These are phyloP conservation scores for Brotula barbata DNA, from an alignment of 2,797 vertebrate genomes.

Conservation along the genomic window DNA sequence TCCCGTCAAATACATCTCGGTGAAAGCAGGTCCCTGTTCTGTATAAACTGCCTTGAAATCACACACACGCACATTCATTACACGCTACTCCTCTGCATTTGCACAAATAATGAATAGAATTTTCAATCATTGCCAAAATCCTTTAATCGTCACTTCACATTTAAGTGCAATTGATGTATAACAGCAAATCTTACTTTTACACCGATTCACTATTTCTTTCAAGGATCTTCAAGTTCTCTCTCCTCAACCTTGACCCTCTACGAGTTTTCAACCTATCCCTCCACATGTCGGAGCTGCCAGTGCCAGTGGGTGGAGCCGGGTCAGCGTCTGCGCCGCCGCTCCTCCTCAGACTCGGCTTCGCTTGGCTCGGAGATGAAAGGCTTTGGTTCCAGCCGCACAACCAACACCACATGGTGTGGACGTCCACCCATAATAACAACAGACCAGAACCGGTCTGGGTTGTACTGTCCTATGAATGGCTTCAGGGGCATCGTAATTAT, in stretches of 20 bases:
- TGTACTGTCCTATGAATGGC: slow-evolving; percentile 23
- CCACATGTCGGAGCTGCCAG: slow-evolving; percentile 40
- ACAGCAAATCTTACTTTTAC: too few relatives aligned
- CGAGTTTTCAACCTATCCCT: slow-evolving; percentile 30
- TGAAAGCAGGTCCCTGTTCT: too few relatives aligned
- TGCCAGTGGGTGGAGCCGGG: slow-evolving; percentile 41
- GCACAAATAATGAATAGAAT: too few relatives aligned
- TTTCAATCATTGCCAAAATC: too few relatives aligned
- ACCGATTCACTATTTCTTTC: slow-evolving; percentile 8
- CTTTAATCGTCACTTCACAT: too few relatives aligned
- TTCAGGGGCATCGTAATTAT: not conserved
- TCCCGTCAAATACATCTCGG: too few relatives aligned
- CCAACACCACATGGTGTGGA: slow-evolving; percentile 52
- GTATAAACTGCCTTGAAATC: too few relatives aligned
- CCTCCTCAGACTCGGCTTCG: slow-evolving; percentile 42
- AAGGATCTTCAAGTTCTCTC: slow-evolving; percentile 7
- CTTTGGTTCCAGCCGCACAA: slow-evolving; percentile 47
- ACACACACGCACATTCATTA: too few relatives aligned
- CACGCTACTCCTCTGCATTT: too few relatives aligned
- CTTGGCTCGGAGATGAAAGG: slow-evolving; percentile 59
- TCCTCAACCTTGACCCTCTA: slow-evolving; percentile 33
- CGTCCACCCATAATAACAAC: slow-evolving; percentile 51
- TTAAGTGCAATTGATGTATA: too few relatives aligned
- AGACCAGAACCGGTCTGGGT: slow-evolving; percentile 28
- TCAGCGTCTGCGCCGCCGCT: slow-evolving; percentile 17